Evolutionary conservation across 2,113 vertebrate species (phyloP).

Genomic region (Pogona vitticeps): DNA sequence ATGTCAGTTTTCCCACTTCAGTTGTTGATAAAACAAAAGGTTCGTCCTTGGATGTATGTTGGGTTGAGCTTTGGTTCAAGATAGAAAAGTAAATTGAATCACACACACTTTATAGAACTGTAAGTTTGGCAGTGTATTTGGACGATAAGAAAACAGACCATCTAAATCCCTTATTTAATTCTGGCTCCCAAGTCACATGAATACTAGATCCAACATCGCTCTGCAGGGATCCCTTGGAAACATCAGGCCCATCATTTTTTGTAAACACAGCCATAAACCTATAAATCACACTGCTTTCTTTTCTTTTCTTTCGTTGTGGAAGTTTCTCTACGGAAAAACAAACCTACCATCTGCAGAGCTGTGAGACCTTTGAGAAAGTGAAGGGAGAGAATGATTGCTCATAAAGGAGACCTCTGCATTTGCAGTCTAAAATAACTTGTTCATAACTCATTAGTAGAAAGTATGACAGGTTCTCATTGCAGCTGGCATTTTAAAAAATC

Average conservation of each 20-base stretch:
- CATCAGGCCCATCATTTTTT: conserved; percentile 34
- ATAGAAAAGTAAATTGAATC: conserved; percentile 14
- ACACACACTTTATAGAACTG: background rate
- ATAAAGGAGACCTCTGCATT: background rate
- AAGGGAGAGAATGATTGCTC: background rate
- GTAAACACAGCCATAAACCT: conserved; percentile 36
- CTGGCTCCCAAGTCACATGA: conserved; percentile 37
- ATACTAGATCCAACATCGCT: conserved; percentile 22
- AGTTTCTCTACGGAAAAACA: conserved; percentile 41
- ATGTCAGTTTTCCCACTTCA: conserved; percentile 31
- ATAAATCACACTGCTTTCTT: conserved; percentile 37
- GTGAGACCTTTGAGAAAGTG: conserved; percentile 14
- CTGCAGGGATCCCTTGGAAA: conserved; percentile 49
- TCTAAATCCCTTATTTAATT: conserved; percentile 56
- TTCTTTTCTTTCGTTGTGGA: conserved; percentile 17
- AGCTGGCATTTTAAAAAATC: background rate
- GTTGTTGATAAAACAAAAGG: conserved; percentile 46
- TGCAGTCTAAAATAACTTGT: conserved; percentile 2
- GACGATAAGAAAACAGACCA: conserved; percentile 13
- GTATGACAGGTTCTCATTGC: background rate
- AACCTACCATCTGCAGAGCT: conserved; percentile 31
- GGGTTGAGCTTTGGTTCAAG: conserved; percentile 26
- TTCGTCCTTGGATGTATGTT: conserved; percentile 36
- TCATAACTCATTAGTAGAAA: conserved; percentile 20
- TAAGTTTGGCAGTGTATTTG: conserved; percentile 17